phyloP scores from a whole-genome alignment of 2,797 vertebrate species.

The Ceryle rudis region DNA sequence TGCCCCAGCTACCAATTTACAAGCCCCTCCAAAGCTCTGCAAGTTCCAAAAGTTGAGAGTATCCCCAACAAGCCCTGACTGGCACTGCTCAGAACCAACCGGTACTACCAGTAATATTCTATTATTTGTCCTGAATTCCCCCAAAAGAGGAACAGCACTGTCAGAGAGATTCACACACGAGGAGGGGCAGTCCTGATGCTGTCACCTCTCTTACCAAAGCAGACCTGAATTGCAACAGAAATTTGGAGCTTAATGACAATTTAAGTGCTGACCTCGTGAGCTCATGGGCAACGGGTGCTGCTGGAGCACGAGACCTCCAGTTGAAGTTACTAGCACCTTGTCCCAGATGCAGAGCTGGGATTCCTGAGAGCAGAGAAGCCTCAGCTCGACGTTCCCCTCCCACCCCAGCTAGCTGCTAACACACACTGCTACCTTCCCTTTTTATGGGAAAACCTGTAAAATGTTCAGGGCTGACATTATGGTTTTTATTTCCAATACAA shows the following conservation, averaged over 20 bases:
- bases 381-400: neutral
- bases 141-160: neutral
- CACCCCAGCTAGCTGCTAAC: neutral
- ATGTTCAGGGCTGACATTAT: rapidly evolving
- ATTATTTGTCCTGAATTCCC: neutral
- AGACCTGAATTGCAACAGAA: neutral
- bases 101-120: neutral
- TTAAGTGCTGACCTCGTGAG: neutral
- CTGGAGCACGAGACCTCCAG: rapidly evolving
- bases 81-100: neutral
- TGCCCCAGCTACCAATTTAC: neutral
- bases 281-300: too few relatives aligned
- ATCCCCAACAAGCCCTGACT: neutral
- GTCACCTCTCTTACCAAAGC: neutral
- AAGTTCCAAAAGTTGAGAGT: neutral
- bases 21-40: neutral
- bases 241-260: neutral
- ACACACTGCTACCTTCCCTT: neutral
- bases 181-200: neutral
- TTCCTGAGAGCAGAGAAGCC: neutral
- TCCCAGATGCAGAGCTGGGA: neutral
- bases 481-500: neutral
- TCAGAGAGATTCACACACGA: rapidly evolving
- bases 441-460: neutral
- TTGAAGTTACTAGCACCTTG: neutral